Evolutionary conservation across 2,113 vertebrate genomes (phyloP).

Genomic region (human): DNA sequence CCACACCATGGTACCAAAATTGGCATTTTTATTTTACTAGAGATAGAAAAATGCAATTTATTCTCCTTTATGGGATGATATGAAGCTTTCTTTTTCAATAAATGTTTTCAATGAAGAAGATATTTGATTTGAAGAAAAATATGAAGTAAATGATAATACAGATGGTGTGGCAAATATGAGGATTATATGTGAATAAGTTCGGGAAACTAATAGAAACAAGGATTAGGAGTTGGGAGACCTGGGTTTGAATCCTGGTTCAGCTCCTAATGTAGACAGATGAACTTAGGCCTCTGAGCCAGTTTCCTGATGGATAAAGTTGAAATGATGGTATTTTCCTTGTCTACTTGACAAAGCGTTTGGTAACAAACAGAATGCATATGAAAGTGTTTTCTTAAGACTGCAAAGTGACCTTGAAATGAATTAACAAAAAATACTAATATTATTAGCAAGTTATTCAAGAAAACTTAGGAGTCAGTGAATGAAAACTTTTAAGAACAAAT

Average conservation of each 20-base stretch:
- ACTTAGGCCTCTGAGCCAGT: not conserved
- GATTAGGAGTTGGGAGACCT: not conserved
- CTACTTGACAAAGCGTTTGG: not conserved
- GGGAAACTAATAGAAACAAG: not conserved
- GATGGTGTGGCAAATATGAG: not conserved
- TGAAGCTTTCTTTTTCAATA: constrained; percentile 4
- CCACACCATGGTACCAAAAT: not conserved
- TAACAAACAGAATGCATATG: not conserved
- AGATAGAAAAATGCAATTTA: not conserved
- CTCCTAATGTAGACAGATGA: not conserved
- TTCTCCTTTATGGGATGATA: not conserved
- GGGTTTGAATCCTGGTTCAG: constrained; percentile 12
- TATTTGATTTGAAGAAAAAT: constrained; percentile 33
- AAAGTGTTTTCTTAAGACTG: not conserved
- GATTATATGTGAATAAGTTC: not conserved
- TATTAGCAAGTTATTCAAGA: constrained; percentile 7
- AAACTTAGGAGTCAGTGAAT: not conserved
- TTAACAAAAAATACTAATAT: not conserved
- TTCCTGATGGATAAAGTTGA: constrained; percentile 4
- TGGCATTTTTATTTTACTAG: constrained; percentile 25
- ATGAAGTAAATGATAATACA: not conserved
- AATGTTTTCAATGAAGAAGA: constrained; percentile 2
- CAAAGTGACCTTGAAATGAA: constrained; percentile 39
- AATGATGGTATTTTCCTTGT: not conserved
- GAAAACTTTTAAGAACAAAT: constrained; percentile 37